These are phyloP conservation scores for Caenorhabditis sp. DNA, from an alignment of 2,888 invertebrate genomes.

Conservation along the genomic window DNA sequence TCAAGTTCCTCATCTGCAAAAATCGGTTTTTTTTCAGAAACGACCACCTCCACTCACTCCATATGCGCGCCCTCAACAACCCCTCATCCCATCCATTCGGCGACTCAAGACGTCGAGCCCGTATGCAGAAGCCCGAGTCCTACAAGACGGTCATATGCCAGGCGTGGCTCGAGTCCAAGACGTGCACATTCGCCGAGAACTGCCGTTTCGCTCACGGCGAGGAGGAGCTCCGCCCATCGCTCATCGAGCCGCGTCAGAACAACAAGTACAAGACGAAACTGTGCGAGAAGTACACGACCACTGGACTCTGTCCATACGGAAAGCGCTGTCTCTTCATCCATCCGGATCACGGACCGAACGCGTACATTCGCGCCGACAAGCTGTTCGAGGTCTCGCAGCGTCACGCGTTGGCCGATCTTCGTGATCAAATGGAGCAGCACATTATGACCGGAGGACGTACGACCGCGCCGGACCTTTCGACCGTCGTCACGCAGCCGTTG, in stretches of 20 bases:
- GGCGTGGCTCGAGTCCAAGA: constrained; percentile 80
- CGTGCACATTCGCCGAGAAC: constrained; percentile 80
- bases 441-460: constrained; percentile 57
- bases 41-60: constrained; percentile 58
- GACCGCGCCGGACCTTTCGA: neutral
- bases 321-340: constrained; percentile 82
- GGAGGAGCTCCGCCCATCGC: constrained; percentile 78
- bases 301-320: constrained; percentile 83
- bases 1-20: neutral
- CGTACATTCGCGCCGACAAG: constrained; percentile 77
- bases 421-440: constrained; percentile 65
- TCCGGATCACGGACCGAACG: constrained; percentile 75
- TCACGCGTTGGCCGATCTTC: constrained; percentile 70
- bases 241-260: constrained; percentile 73
- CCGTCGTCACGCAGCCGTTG: constrained; percentile 9
- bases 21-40: constrained; percentile 43
- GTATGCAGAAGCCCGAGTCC: constrained; percentile 77
- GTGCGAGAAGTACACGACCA: constrained; percentile 83
- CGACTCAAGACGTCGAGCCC: constrained; percentile 51
- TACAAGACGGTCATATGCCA: constrained; percentile 83
- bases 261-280: constrained; percentile 83
- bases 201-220: constrained; percentile 82
- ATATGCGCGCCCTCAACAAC: constrained; percentile 36
- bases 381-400: constrained; percentile 73
- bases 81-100: constrained; percentile 9